phyloP scores from a whole-genome alignment of 2,797 vertebrate species.

The Clarias platycephalus region DNA sequence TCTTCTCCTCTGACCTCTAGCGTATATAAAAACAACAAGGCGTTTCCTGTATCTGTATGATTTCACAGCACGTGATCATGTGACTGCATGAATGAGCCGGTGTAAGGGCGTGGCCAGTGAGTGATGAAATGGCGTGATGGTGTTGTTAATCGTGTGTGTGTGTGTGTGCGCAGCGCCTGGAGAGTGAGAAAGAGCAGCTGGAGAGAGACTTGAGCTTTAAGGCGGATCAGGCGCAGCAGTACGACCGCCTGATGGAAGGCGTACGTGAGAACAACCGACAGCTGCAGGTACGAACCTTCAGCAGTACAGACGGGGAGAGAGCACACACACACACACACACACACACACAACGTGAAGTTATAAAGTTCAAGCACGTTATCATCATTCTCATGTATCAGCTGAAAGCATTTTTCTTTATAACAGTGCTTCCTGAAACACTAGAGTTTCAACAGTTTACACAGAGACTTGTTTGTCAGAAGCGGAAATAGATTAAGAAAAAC shows the following conservation, averaged over 20 bases:
- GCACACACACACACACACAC: not conserved
- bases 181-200: conserved; percentile 82
- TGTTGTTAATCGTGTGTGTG: not conserved
- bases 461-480: not conserved
- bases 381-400: not conserved
- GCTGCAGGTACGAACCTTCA: conserved; percentile 80
- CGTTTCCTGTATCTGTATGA: not conserved
- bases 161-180: conserved; percentile 76
- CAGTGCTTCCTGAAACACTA: not conserved
- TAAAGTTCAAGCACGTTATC: not conserved
- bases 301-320: not conserved
- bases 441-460: not conserved
- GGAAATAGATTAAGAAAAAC: not conserved
- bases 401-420: not conserved
- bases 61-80: not conserved
- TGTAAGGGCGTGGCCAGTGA: not conserved
- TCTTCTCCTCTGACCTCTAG: not conserved
- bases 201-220: conserved; percentile 89
- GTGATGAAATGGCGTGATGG: not conserved
- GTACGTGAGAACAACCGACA: conserved; percentile 88
- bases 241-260: conserved; percentile 82
- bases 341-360: not conserved
- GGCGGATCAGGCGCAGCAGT: conserved; percentile 84
- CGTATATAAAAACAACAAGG: not conserved
- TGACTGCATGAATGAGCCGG: not conserved